Base-by-base conservation (phyloP, 1,140 invertebrate species). In the Stenopsyche tienmushanensis region DNA sequence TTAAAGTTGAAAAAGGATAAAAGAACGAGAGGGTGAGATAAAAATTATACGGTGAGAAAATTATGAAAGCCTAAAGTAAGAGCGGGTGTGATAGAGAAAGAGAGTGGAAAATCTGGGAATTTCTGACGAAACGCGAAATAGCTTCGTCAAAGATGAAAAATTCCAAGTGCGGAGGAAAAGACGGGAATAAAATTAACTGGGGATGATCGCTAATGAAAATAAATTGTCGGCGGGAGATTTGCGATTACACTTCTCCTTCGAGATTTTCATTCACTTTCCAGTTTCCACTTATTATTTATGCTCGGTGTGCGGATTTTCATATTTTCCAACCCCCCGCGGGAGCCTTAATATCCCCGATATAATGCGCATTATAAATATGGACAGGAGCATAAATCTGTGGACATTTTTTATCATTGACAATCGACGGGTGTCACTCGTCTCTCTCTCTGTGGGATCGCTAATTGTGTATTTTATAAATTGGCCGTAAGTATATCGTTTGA, bases 121-220 rank as follows among this genome's bases (percentile, higher is more conserved):
- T 1, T 25, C 25, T 62, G 39, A 59, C 25, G 26, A 26, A 45
- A 60, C 21, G 42, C 21, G 47, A 60, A 60, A 60, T 47, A 23
- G 5, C 25, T n/a, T 25, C 42, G 41, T 47, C 49, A 42, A 52
- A 53, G 29, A 63, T 47, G 60, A 53, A 53, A 53, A 63, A 53
- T 44, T 63, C 34, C 26, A 55, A 55, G 23, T 7, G 8, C 23
- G 42, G 21, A 9, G 24, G 24, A 79, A 75, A 78, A 77, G 78
- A 77, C 76, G 39, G 1, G 29, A 80, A 81, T 80, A 80, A 80
- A 81, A 81, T 81, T 81, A 81, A 79, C 78, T 74, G 78, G 77
- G 80, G 80, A 81, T 81, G 78, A 81, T 81, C 80, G 77, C 78
- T 81, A 81, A 81, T 81, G 80, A 81, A 81, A 81, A 81, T 80